phyloP scores from a whole-genome alignment of 2,888 invertebrate species.

The Hipparchia sbordonii region DNA sequence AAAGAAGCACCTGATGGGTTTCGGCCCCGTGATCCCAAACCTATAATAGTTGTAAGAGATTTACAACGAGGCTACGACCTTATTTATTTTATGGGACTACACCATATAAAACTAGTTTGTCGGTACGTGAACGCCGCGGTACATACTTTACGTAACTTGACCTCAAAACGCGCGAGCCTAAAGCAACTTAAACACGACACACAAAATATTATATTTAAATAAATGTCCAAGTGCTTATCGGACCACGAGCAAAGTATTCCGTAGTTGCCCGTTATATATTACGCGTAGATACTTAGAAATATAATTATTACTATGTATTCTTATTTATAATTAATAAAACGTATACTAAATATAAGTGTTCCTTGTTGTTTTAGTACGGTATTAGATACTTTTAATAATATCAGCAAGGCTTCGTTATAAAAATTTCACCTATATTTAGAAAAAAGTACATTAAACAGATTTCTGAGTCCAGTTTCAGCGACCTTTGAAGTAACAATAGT shows the following conservation, averaged over 20 bases:
- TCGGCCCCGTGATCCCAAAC: constrained; percentile 29
- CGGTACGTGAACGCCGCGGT: constrained; percentile 39
- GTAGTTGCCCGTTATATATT: too few species aligned
- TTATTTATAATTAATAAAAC: too few species aligned
- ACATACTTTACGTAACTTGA: constrained; percentile 44
- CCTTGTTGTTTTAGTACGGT: not conserved
- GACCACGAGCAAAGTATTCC: too few species aligned
- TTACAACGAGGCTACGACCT: constrained; percentile 66
- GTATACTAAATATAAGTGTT: too few species aligned
- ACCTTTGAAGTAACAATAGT: not conserved
- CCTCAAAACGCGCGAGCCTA: constrained; percentile 45
- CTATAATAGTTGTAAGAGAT: constrained; percentile 49
- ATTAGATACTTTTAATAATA: not conserved
- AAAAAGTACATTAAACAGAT: too few species aligned
- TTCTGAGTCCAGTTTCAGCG: not conserved
- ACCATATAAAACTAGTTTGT: constrained; percentile 69
- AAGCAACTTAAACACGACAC: constrained; percentile 18
- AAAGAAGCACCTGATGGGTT: constrained; percentile 26
- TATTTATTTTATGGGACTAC: constrained; percentile 76
- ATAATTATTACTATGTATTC: too few species aligned
- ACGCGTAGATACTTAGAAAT: too few species aligned
- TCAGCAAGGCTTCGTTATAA: too few species aligned
- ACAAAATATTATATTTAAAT: not conserved
- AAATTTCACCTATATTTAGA: too few species aligned
- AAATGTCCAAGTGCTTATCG: too few species aligned